A percentile compares a stretch with the other conserved stretches of the same genome.
phyloP scores from a whole-genome alignment of 2,888 invertebrate genomes.

The Ferdinandea cuprea region DNA sequence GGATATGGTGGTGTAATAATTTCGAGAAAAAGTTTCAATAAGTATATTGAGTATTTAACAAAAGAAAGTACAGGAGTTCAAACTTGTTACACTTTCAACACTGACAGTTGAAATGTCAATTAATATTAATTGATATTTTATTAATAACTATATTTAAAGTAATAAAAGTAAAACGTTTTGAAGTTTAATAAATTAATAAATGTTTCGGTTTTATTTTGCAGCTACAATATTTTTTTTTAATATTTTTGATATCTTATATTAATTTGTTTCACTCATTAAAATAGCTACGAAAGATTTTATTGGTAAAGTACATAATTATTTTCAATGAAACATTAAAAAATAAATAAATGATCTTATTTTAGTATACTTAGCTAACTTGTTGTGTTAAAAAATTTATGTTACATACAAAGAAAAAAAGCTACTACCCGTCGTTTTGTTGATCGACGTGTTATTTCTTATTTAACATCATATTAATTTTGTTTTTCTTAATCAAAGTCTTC shows the following conservation, averaged over 20 bases:
- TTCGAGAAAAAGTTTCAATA: too few relatives aligned
- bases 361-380: conserved; percentile 39
- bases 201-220: conserved; percentile 61
- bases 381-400: conserved; percentile 44
- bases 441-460: conserved; percentile 16
- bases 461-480: conserved; percentile 29
- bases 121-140: too few relatives aligned
- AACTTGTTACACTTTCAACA: too few relatives aligned
- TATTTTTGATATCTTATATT: conserved; percentile 31
- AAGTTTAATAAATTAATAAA: conserved; percentile 45
- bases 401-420: conserved; percentile 59
- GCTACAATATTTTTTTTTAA: conserved; percentile 44
- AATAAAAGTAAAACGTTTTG: background rate
- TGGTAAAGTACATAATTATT: conserved; percentile 20
- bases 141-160: too few relatives aligned
- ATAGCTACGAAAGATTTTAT: conserved; percentile 55
- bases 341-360: conserved; percentile 60
- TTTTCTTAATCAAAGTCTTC: conserved; percentile 38
- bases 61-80: too few relatives aligned
- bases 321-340: conserved; percentile 57
- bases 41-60: too few relatives aligned
- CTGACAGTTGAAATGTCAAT: too few relatives aligned
- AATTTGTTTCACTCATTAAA: conserved; percentile 57
- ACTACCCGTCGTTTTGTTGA: conserved; percentile 12
- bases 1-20: too few relatives aligned